Evolutionary conservation across 2,113 vertebrate genomes (phyloP), one percentile per base, ranked within the genome.

Genomic region (Gallinago undulata): DNA sequence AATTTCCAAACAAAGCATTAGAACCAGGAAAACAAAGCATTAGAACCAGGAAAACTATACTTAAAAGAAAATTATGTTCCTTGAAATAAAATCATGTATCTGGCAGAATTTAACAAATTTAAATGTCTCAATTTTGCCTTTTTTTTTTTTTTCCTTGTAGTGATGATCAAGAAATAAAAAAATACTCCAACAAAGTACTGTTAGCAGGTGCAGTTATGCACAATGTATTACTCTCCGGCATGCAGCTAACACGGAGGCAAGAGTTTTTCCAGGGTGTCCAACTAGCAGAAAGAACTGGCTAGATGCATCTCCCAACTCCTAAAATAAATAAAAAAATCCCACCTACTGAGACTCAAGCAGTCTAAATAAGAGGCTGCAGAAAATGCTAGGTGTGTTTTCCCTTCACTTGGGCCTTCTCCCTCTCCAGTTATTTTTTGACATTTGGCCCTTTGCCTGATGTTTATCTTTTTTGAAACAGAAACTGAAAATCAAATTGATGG

Each of bases 201-300:
- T 93, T 92, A 94, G 67, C 21, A 85, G 33, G 41, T 23, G 78
- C 85, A 81, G 57, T 18, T 63, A 78, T 80, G 39, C 25, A 87
- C 43, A 84, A 37, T 66, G 55, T 51, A 72, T 41, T 53, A 39
- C 50, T 96, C 18, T 77, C 73, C 45, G 30, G 22, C 60, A 77
- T 55, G 53, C 47, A 41, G 16, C 59, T 89, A 47, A n/a, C 50
- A 70, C 60, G 69, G 47, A 96, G 50, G 89, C 30, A 62, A 79
- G 89, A 92, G 27, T 78, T 79, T 81, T 97, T 93, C 89, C 56
- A 78, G 88, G 39, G 63, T 78, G 37, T 92, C 81, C 93, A 91
- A 96, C 79, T 95, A 97, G 66, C 27, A 90, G 57, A 94, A 19
- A 47, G 56, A n/a, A 93, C 76, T 17, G 37, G 62, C 76, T 92